Evolutionary conservation across 2,888 invertebrate genomes (phyloP).

Genomic region (Spatulosminthurus flaviceps): DNA sequence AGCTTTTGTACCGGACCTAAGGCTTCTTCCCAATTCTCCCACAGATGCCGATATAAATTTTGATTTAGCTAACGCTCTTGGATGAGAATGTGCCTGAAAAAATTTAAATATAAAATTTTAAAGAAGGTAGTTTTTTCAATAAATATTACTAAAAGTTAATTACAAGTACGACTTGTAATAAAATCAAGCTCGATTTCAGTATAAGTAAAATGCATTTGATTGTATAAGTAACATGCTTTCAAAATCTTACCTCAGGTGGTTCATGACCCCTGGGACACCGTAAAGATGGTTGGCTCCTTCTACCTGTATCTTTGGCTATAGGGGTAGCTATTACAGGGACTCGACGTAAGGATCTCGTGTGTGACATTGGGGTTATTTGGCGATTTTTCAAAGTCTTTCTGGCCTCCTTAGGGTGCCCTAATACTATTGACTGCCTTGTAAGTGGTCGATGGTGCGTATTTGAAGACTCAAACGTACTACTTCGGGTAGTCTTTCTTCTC

Average conservation of each 20-base stretch:
- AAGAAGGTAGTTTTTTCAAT: no score
- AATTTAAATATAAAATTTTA: no score
- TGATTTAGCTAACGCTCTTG: not conserved
- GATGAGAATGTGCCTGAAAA: not conserved
- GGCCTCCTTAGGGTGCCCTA: not conserved
- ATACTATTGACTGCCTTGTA: not conserved
- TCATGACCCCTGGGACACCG: not conserved
- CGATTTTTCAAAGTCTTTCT: not conserved
- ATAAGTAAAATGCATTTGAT: not conserved
- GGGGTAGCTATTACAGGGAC: not conserved
- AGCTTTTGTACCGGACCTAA: constrained; percentile 44
- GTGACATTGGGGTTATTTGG: not conserved
- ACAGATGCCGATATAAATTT: constrained; percentile 6
- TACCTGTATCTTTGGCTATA: not conserved
- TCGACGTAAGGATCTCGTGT: not conserved
- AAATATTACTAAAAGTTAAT: no score
- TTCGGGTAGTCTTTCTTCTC: constrained; percentile 25
- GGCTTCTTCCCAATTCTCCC: constrained; percentile 26
- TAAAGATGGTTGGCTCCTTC: not conserved
- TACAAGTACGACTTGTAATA: no score
- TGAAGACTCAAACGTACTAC: not conserved
- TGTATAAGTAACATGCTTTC: not conserved
- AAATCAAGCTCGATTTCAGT: no score
- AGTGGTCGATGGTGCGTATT: not conserved
- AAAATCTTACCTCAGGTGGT: constrained; percentile 7